phyloP scores from a whole-genome alignment of 2,113 vertebrate species.

The Epinephelus cyanopodus region DNA sequence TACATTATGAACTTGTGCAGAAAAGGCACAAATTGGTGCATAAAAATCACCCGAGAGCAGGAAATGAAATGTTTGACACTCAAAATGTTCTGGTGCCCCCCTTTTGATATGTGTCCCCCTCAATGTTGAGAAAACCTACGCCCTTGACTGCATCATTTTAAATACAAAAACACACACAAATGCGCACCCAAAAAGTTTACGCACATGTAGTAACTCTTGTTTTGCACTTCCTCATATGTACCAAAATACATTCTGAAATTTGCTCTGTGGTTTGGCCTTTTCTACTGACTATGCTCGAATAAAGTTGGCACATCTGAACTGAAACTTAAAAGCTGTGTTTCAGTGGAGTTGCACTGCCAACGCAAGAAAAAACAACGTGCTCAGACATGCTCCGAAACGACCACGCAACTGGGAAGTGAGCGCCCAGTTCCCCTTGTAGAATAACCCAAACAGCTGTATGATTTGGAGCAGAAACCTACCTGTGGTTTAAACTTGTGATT shows the following conservation, averaged over 20 bases:
- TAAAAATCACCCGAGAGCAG: too few species aligned
- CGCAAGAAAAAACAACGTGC: constrained; percentile 4
- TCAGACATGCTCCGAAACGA: constrained; percentile 6
- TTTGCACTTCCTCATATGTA: neutral
- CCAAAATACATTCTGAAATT: neutral
- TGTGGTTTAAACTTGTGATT: constrained; percentile 66
- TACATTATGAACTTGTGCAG: too few species aligned
- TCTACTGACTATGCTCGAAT: neutral
- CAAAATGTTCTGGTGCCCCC: too few species aligned
- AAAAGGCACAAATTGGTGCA: too few species aligned
- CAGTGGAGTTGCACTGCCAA: neutral
- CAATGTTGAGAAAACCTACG: too few species aligned
- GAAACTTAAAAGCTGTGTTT: neutral
- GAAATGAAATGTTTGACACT: too few species aligned
- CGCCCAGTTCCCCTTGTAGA: neutral
- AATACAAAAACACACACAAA: neutral
- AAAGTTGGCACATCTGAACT: neutral
- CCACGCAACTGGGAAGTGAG: neutral
- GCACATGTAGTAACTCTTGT: too few species aligned
- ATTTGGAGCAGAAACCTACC: constrained; percentile 51
- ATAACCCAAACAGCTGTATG: neutral
- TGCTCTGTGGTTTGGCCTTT: neutral
- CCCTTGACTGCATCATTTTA: too few species aligned
- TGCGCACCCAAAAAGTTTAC: neutral
- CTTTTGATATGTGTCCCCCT: too few species aligned